Percentiles rank a stretch among this genome's conserved stretches.
phyloP scores from a whole-genome alignment of 2,797 vertebrate genomes.

The Pangasius krempfi region DNA sequence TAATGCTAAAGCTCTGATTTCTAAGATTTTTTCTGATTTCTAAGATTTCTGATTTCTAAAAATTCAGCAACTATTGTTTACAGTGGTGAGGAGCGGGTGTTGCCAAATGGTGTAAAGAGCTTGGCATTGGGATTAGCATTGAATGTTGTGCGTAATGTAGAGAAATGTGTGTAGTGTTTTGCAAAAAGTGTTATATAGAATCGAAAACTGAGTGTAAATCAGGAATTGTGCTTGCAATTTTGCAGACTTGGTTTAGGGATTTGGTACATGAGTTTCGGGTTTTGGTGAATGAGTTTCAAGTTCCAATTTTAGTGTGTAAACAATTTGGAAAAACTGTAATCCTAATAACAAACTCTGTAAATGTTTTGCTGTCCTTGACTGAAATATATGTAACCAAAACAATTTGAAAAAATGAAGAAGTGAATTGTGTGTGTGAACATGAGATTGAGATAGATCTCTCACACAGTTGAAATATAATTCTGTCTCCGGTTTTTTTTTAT shows the following conservation, averaged over 20 bases:
- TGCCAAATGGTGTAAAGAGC: too few relatives aligned
- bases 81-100: not conserved
- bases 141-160: too few relatives aligned
- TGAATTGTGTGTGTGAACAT: too few relatives aligned
- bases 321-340: not conserved
- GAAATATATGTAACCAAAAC: not conserved
- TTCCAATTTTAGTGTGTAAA: not conserved
- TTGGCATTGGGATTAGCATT: not conserved
- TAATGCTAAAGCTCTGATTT: not conserved
- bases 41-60: too few relatives aligned
- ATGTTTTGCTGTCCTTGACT: too few relatives aligned
- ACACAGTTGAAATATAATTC: not conserved
- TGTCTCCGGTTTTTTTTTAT: not conserved
- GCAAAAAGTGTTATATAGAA: not conserved
- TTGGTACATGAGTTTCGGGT: not conserved
- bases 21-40: not conserved
- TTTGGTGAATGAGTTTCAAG: not conserved
- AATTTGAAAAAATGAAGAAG: not conserved
- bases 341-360: not conserved
- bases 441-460: not conserved
- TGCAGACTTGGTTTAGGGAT: not conserved
- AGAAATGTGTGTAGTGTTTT: not conserved
- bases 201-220: not conserved
- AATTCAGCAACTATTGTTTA: not conserved
- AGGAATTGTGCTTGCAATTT: too few relatives aligned